These are phyloP conservation scores for Champsocephalus esox DNA, from an alignment of 2,797 vertebrate genomes.

Conservation along the genomic window DNA sequence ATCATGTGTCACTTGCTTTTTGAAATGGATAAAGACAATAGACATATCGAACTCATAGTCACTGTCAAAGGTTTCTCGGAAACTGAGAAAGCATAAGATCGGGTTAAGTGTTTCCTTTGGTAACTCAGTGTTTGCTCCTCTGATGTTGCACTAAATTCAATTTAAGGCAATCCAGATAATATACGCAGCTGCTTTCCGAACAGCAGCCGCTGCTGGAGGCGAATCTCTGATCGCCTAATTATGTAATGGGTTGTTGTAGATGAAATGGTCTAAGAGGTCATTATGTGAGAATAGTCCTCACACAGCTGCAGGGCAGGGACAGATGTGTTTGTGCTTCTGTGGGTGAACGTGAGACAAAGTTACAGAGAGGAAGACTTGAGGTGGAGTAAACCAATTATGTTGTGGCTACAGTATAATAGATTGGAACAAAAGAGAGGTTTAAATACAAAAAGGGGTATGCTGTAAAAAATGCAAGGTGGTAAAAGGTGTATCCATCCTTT, in stretches of 20 bases:
- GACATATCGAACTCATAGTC: not conserved
- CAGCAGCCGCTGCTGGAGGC: slow-evolving; percentile 53
- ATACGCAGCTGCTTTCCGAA: slow-evolving; percentile 44
- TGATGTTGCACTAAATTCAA: slow-evolving; percentile 21
- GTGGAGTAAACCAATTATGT: slow-evolving; percentile 12
- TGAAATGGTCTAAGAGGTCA: slow-evolving; percentile 52
- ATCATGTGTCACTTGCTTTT: not conserved
- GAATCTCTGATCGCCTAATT: slow-evolving; percentile 61
- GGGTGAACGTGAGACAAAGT: slow-evolving; percentile 20
- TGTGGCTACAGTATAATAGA: not conserved
- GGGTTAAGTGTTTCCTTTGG: slow-evolving; percentile 41
- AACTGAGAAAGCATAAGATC: not conserved
- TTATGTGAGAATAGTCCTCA: slow-evolving; percentile 34
- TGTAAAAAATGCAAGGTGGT: not conserved
- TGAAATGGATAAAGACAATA: not conserved
- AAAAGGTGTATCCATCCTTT: not conserved
- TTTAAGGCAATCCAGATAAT: slow-evolving; percentile 14
- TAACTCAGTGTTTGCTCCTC: slow-evolving; percentile 30
- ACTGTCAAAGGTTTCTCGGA: not conserved
- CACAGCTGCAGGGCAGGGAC: slow-evolving; percentile 46
- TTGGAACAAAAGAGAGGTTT: not conserved
- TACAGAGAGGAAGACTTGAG: not conserved
- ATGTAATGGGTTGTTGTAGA: slow-evolving; percentile 31
- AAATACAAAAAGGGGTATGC: too few relatives aligned
- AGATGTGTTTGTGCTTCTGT: slow-evolving; percentile 49